Base-by-base conservation (phyloP, 2,113 vertebrate species). In the Atherinomorus stipes region DNA sequence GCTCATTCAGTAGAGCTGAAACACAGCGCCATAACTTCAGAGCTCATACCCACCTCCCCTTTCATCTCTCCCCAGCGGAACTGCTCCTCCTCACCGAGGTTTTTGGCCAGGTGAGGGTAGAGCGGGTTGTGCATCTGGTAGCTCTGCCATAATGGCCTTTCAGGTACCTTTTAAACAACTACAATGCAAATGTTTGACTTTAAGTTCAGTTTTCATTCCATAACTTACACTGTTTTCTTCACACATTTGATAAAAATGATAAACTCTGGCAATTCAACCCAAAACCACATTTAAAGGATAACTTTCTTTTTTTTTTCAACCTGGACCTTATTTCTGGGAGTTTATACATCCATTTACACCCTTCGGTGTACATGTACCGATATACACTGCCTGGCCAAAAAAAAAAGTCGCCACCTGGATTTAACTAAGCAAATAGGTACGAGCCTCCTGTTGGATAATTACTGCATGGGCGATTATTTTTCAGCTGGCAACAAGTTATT, bases 21-120 rank as follows among this genome's bases (percentile, higher is more conserved):
- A 83, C 85, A 56, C 70, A 66, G 74, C 88, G 64, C 80, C 86
- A 82, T 85, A 89, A 85, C 85, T 90, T 80, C 80, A 58, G 80
- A 79, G 76, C 82, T 80, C 80, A 76, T 77, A 60, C 73, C 75
- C 44, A 47, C 78, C 67, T 63, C 61, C 44, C 52, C 13, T 57
- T 68, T 74, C 77, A 64, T 85, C 64, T 75, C 60, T 60, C 75
- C 63, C 66, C 80, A 25, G 56, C 45, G 50, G 80, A 80, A n/a
- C 62, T 56, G 51, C 62, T 64, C 76, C 45, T 52, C 71, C 57
- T 85, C 64, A 18, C 52, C 57, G 45, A 69, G 66, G 25, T 58
- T 71, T n/a, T 23, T 70, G 19, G 13, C 64, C 71, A 13, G 45
- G 69, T 10, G 58, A 76, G 59, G 88, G 84, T 80, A 81, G 81